Evolutionary conservation across 2,888 invertebrate genomes (phyloP).

Genomic region (Pollenia angustigena): DNA sequence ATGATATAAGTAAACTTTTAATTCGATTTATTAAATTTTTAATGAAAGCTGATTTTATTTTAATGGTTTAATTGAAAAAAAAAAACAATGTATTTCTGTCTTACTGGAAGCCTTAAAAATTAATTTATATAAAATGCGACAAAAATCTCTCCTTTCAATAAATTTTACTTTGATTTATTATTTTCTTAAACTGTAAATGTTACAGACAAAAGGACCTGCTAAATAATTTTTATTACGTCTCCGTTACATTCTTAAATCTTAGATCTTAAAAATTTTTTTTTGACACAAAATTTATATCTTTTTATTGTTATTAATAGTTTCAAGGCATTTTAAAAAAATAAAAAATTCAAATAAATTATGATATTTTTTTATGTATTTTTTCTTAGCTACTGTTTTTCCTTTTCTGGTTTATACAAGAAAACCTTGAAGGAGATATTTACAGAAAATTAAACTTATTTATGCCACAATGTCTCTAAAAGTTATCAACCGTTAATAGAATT

Average conservation of each 20-base stretch:
- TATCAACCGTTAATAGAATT: slow-evolving; percentile 64
- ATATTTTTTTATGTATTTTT: background rate
- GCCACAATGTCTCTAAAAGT: slow-evolving; percentile 36
- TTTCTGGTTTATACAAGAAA: slow-evolving; percentile 34
- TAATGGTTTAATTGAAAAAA: background rate
- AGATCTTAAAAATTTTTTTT: background rate
- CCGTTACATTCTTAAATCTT: slow-evolving; percentile 48
- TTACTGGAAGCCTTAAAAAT: background rate
- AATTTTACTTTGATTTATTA: background rate
- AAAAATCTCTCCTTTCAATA: background rate
- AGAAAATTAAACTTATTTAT: slow-evolving; percentile 6
- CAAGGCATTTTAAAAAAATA: background rate
- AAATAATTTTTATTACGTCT: slow-evolving; percentile 21
- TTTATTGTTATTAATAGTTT: background rate
- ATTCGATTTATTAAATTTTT: no score
- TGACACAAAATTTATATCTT: slow-evolving; percentile 1
- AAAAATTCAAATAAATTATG: slow-evolving; percentile 26
- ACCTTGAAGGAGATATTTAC: background rate
- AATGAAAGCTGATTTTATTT: no score
- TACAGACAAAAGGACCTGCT: background rate
- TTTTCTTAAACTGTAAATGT: background rate
- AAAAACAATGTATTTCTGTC: background rate
- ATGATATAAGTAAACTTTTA: no score
- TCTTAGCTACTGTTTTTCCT: slow-evolving; percentile 20
- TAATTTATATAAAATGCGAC: background rate